Evolutionary conservation across 2,113 vertebrate species (phyloP), one percentile per base, ranked within the genome.

Genomic region (Orthonyx spaldingii): DNA sequence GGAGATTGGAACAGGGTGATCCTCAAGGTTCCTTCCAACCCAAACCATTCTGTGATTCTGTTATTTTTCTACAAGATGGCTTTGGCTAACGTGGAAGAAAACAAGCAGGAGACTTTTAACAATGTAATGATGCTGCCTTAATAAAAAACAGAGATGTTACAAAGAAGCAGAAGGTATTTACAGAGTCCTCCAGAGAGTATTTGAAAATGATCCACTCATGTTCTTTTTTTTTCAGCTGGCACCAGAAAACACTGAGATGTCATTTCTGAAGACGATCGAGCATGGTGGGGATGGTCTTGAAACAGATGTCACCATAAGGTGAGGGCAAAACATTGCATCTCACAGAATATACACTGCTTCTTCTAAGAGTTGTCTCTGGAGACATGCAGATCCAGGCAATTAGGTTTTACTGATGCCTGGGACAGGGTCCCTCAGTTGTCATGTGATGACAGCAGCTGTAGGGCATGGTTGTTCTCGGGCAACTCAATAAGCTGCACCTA

Each of bases 241-340:
- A 1, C 99, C 99, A 84, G 99, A 99, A 91, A 99, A 99, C 74
- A 99, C 99, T 3, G 94, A 98, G 84, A 98, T 99, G 98, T 98
- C 99, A 3, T 99, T 99, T 98, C 98, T 98, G 97, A 99, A 98
- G 93, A 98, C 98, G 1, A 97, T 99, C 93, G 98, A 99, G 79
- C 88, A 97, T 4, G 98, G 97, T 59, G 98, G 97, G 44, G 96
- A 92, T 59, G 99, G 99, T 17, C 97, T 99, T 75, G 99, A 99
- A 97, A 98, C 98, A 8, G 99, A 99, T 18, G 96, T 99, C 56
- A 92, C 97, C 14, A 96, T 99, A 90, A 99, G 99, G 99, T 99
- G 97, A 96, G 96, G 39, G 52, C 53, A 14, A 71, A 89, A 46
- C 44, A 20, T 46, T 0, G 0, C 41, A 41, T n/a, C 42, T 47